Conservation (phyloP, 1,140 invertebrate genomes). For the Leptinotarsa texana region DNA sequence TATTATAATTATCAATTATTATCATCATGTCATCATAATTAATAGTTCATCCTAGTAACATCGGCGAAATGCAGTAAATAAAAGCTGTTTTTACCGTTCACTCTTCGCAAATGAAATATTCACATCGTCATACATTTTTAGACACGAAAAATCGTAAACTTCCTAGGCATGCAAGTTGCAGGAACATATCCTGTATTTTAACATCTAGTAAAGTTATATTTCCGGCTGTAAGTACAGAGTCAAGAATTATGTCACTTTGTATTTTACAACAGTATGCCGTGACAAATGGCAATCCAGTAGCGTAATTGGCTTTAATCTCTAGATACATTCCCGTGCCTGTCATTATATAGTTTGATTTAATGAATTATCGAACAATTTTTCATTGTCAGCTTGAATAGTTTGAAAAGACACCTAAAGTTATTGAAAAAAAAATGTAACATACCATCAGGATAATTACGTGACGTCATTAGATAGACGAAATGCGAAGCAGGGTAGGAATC, state of each 20-base stretch:
- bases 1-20: no score
- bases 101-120: conserved; percentile 11
- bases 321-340: conserved; percentile 21
- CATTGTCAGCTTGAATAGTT: background rate
- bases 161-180: conserved; percentile 19
- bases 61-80: background rate
- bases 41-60: no score
- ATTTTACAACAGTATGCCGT: conserved; percentile 26
- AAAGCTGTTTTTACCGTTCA: background rate
- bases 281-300: conserved; percentile 24
- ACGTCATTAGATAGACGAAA: no score
- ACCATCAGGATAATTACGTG: background rate
- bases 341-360: conserved; percentile 29
- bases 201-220: conserved; percentile 28
- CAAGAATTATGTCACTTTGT: conserved; percentile 27
- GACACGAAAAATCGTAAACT: conserved; percentile 26
- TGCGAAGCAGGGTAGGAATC: no score
- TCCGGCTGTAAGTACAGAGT: conserved; percentile 23
- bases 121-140: conserved; percentile 22
- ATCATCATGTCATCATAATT: no score
- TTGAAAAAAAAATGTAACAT: background rate
- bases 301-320: conserved; percentile 24
- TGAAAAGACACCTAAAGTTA: background rate
- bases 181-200: conserved; percentile 24
- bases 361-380: conserved; percentile 23